Percentiles rank a stretch among this genome's conserved stretches.
Evolutionary conservation across 2,888 invertebrate genomes (phyloP).

Genomic region (Lasioglossum zephyrum): DNA sequence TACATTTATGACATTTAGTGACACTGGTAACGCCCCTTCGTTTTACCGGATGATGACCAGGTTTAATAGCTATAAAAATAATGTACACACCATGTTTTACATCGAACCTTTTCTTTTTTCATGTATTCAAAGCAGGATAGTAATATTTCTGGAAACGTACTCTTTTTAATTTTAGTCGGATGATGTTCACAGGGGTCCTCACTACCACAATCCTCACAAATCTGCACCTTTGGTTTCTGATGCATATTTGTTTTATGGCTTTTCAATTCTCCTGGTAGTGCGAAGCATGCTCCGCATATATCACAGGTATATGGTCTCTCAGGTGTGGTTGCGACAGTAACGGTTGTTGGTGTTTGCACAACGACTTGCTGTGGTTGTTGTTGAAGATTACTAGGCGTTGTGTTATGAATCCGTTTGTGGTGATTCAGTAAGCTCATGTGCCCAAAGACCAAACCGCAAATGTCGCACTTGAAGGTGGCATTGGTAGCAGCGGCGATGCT

Average conservation of each 20-base stretch:
- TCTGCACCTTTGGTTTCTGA: slow-evolving; percentile 82
- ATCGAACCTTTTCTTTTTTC: background rate
- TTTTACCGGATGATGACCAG: slow-evolving; percentile 90
- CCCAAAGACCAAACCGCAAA: slow-evolving; percentile 94
- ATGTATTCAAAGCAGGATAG: background rate
- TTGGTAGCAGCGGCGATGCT: slow-evolving; percentile 89
- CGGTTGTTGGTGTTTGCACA: slow-evolving; percentile 83
- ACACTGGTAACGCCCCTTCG: slow-evolving; percentile 93
- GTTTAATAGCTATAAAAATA: slow-evolving; percentile 81
- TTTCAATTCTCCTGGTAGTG: slow-evolving; percentile 84
- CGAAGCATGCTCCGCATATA: slow-evolving; percentile 84
- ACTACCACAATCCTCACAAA: slow-evolving; percentile 83
- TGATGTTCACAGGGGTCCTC: slow-evolving; percentile 83
- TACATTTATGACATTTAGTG: slow-evolving; percentile 95
- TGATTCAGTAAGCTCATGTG: slow-evolving; percentile 93
- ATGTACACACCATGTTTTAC: slow-evolving; percentile 17
- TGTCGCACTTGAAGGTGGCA: slow-evolving; percentile 95
- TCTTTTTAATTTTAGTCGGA: slow-evolving; percentile 83
- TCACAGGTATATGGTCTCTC: slow-evolving; percentile 85
- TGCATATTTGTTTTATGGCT: slow-evolving; percentile 85
- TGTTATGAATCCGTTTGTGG: slow-evolving; percentile 92
- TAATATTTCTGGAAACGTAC: slow-evolving; percentile 70
- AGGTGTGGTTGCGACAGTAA: slow-evolving; percentile 82
- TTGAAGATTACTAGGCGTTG: slow-evolving; percentile 82
- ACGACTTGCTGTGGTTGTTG: slow-evolving; percentile 84